phyloP scores from a whole-genome alignment of 2,113 vertebrate genomes.

The Hyperopisus bebe region DNA sequence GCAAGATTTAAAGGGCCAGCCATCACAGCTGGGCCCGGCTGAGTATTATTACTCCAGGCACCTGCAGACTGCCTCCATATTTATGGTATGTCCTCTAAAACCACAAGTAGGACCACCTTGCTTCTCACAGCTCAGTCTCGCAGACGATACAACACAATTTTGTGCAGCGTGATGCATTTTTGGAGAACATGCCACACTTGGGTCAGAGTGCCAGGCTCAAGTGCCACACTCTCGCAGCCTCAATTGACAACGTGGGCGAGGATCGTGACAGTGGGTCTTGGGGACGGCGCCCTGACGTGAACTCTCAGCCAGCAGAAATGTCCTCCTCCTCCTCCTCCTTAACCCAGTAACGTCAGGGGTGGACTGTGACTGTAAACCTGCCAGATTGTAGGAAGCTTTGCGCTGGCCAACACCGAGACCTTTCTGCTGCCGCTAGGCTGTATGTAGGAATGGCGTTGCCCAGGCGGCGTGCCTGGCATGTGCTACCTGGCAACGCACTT shows the following conservation, averaged over 20 bases:
- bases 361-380: neutral
- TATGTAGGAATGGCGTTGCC: neutral
- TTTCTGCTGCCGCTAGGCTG: neutral
- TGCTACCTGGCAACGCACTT: neutral
- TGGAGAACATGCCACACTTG: neutral
- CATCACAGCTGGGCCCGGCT: neutral
- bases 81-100: neutral
- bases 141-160: neutral
- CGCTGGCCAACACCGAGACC: neutral
- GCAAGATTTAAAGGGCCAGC: neutral
- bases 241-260: neutral
- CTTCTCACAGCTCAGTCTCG: neutral
- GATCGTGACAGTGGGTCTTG: neutral
- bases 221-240: neutral
- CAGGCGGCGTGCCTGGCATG: neutral
- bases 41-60: neutral
- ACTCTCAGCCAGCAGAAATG: neutral
- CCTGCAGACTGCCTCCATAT: neutral
- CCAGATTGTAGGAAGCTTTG: neutral
- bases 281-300: neutral
- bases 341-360: neutral
- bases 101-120: neutral
- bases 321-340: neutral
- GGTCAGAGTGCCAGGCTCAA: neutral
- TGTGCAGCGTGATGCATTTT: neutral